Evolutionary conservation across 2,113 vertebrate species (phyloP).

Genomic region (Oenanthe oenanthe): DNA sequence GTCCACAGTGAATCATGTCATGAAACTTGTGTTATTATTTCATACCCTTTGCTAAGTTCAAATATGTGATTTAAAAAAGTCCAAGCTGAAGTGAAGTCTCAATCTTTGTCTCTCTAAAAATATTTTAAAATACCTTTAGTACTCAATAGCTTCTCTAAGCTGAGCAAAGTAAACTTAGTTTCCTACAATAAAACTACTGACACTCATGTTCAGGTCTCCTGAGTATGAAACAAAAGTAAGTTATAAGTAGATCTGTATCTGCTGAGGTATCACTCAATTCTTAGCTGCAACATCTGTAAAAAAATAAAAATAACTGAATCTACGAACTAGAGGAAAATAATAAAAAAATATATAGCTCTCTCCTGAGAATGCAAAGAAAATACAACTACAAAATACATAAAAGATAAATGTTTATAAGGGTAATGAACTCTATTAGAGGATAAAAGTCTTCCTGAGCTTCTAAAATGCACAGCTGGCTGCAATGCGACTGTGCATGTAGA

Average conservation of each 20-base stretch:
- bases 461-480: neutral
- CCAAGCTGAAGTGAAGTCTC: neutral
- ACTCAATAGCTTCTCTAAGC: neutral
- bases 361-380: neutral
- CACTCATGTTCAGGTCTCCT: neutral
- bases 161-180: neutral
- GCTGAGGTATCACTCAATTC: neutral
- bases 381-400: neutral
- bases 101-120: neutral
- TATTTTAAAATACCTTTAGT: neutral
- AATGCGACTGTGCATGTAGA: neutral
- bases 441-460: neutral
- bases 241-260: neutral
- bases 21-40: neutral
- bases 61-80: neutral
- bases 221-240: constrained; percentile 20
- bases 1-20: neutral
- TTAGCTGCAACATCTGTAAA: neutral
- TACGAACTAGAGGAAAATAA: neutral
- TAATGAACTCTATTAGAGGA: neutral
- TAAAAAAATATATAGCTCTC: neutral
- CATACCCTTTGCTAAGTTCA: neutral
- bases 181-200: neutral
- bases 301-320: neutral
- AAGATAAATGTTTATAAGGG: neutral